Conservation (phyloP, 2,797 vertebrate species). For the Bufotes viridis region DNA sequence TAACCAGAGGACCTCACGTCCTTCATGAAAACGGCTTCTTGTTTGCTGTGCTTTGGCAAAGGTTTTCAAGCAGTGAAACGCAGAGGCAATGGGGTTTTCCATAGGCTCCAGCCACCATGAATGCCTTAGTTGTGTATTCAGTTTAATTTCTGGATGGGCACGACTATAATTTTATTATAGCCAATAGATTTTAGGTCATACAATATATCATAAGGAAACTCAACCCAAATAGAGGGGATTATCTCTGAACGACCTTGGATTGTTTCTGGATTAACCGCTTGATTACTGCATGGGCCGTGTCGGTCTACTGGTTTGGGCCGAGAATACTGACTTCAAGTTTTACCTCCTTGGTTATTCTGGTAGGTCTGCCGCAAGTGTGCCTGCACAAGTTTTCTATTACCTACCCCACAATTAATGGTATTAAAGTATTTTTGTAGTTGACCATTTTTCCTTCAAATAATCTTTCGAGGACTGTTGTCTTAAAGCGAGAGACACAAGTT, state of each 20-base stretch:
- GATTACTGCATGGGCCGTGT: no score
- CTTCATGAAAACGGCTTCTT: conserved; percentile 28
- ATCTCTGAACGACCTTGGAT: no score
- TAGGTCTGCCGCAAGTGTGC: no score
- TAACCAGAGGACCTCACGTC: conserved; percentile 44
- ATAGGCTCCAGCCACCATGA: not conserved
- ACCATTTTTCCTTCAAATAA: not conserved
- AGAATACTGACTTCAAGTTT: no score
- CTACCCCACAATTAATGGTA: not conserved
- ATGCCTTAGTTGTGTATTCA: conserved; percentile 16
- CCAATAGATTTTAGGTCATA: not conserved
- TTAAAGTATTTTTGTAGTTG: not conserved
- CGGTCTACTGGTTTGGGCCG: no score
- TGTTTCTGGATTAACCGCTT: no score
- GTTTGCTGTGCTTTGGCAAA: conserved; percentile 38
- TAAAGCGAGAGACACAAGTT: not conserved
- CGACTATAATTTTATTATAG: not conserved
- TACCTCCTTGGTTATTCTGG: no score
- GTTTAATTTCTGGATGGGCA: not conserved
- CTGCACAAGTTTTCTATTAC: no score
- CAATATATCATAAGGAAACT: not conserved
- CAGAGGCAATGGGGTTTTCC: conserved; percentile 8
- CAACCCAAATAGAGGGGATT: not conserved
- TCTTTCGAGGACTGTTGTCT: not conserved
- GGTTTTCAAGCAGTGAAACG: not conserved